phyloP scores from a whole-genome alignment of 53 echinoderm and acorn worm genomes.

The Astropecten irregularis region DNA sequence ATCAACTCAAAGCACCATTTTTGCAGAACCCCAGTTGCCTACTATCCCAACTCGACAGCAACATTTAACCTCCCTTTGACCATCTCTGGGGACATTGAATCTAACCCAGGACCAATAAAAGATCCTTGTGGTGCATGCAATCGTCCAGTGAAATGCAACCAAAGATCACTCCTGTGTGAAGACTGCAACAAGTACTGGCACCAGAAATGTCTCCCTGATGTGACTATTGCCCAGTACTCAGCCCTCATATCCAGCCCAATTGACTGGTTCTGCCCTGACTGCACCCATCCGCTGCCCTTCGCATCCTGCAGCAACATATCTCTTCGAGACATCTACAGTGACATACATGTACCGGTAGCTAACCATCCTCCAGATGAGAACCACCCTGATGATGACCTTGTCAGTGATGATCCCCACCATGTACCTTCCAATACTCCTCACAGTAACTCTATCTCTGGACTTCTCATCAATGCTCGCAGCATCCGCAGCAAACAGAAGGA shows the following conservation, averaged over 20 bases:
- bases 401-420: too few species aligned
- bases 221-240: neutral
- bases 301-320: neutral
- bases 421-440: too few species aligned
- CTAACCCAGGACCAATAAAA: constrained; percentile 21
- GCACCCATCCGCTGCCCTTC: neutral
- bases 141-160: constrained; percentile 36
- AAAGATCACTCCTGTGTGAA: constrained; percentile 39
- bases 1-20: too few species aligned
- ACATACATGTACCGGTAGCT: neutral
- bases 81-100: constrained; percentile 19
- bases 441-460: too few species aligned
- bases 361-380: neutral
- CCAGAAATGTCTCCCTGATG: constrained; percentile 2
- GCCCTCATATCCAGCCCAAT: neutral
- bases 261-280: constrained; percentile 5
- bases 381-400: too few species aligned
- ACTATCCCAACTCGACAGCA: constrained; percentile 7
- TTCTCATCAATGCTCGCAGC: too few species aligned
- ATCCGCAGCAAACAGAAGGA: constrained; percentile 3
- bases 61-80: neutral
- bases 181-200: constrained; percentile 49
- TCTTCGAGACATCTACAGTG: neutral
- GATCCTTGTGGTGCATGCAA: constrained; percentile 10
- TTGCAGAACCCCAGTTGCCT: neutral